These are phyloP conservation scores for Acomys russatus DNA, from an alignment of 2,797 vertebrate genomes.

Conservation along the genomic window DNA sequence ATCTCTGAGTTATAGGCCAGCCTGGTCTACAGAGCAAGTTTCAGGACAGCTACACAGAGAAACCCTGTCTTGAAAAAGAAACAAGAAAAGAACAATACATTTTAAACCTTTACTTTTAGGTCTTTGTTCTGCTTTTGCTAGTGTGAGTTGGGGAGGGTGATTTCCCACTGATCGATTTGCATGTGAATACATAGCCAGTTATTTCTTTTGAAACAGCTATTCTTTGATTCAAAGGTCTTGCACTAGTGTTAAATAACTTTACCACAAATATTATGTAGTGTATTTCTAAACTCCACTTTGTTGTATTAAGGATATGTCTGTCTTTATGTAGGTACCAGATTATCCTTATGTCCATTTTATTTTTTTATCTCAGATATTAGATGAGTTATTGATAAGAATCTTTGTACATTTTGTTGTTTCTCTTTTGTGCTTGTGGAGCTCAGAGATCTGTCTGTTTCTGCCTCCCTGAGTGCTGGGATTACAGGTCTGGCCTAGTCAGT, in stretches of 20 bases:
- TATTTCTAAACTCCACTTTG: background rate
- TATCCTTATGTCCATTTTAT: background rate
- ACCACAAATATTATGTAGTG: background rate
- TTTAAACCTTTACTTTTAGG: background rate
- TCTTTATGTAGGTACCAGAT: background rate
- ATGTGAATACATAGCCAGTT: background rate
- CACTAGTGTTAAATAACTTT: background rate
- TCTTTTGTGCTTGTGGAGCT: background rate
- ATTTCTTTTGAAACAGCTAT: background rate
- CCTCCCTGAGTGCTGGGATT: no score
- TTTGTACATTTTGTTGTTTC: background rate
- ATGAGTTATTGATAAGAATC: background rate
- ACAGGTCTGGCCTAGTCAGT: background rate
- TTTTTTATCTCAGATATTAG: background rate
- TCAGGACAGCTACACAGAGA: background rate
- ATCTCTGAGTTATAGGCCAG: background rate
- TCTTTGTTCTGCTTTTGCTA: background rate
- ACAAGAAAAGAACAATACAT: background rate
- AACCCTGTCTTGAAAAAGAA: background rate
- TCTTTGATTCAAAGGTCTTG: background rate
- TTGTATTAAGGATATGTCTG: background rate
- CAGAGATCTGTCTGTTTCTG: no score
- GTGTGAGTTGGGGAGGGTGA: background rate
- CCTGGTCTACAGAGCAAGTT: no score
- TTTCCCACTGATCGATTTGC: background rate